These are phyloP conservation scores for Hirtodrosophila alboralis DNA, from an alignment of 2,888 invertebrate species.

Conservation along the genomic window DNA sequence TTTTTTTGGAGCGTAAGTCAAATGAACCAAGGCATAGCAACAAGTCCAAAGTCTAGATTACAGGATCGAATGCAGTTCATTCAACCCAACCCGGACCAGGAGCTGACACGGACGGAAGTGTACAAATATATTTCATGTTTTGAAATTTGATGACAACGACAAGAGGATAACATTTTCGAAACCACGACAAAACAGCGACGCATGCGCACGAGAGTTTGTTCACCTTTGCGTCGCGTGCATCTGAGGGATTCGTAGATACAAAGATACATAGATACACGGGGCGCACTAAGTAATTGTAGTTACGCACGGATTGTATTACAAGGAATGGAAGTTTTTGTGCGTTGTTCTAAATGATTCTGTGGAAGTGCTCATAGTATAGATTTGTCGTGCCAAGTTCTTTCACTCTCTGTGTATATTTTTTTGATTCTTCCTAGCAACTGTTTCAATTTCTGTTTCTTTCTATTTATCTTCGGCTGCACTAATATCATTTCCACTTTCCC, in stretches of 20 bases:
- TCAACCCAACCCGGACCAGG: conserved; percentile 61
- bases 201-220: conserved; percentile 72
- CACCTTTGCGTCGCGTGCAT: conserved; percentile 57
- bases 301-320: conserved; percentile 79
- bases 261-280: conserved; percentile 36
- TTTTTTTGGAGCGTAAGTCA: conserved; percentile 38
- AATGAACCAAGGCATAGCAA: conserved; percentile 39
- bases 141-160: conserved; percentile 64
- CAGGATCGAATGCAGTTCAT: conserved; percentile 65
- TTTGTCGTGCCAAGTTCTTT: conserved; percentile 9
- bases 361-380: conserved; percentile 29
- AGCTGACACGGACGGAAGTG: conserved; percentile 47
- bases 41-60: conserved; percentile 43
- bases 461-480: conserved; percentile 67
- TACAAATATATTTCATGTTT: conserved; percentile 72
- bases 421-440: conserved; percentile 77
- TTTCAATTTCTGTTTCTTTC: conserved; percentile 62
- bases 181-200: conserved; percentile 35
- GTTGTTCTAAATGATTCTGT: conserved; percentile 36
- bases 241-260: conserved; percentile 27
- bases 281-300: conserved; percentile 66
- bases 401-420: too few species aligned
- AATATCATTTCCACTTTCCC: conserved; percentile 70
- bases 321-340: conserved; percentile 22
- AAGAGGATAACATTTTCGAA: conserved; percentile 41